Evolutionary conservation across 2,797 vertebrate species (phyloP).

Genomic region (Hyperoplus immaculatus): DNA sequence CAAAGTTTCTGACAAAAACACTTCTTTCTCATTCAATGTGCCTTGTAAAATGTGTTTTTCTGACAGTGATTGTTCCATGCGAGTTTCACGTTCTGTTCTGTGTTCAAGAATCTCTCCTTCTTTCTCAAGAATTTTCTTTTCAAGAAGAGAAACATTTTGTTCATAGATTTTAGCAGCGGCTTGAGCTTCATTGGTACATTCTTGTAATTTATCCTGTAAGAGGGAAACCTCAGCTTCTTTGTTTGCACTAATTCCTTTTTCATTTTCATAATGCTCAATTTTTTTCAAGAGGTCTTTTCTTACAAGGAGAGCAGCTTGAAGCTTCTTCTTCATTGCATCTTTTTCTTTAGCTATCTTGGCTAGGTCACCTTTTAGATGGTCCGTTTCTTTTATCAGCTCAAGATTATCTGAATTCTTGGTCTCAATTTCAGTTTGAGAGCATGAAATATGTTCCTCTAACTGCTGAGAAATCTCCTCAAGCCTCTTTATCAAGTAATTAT

Average conservation of each 20-base stretch:
- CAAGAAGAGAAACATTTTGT: slow-evolving; percentile 72
- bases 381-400: slow-evolving; percentile 77
- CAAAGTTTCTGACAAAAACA: slow-evolving; percentile 68
- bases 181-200: slow-evolving; percentile 73
- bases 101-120: slow-evolving; percentile 75
- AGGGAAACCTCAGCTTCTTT: slow-evolving; percentile 71
- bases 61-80: slow-evolving; percentile 65
- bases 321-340: slow-evolving; percentile 89
- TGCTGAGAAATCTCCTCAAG: slow-evolving; percentile 70
- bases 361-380: slow-evolving; percentile 76
- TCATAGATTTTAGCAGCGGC: slow-evolving; percentile 67
- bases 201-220: slow-evolving; percentile 76
- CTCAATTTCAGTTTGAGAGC: slow-evolving; percentile 63
- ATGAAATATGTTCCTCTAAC: slow-evolving; percentile 75
- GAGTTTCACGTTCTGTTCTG: slow-evolving; percentile 60
- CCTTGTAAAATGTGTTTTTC: slow-evolving; percentile 66
- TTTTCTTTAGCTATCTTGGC: slow-evolving; percentile 86
- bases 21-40: slow-evolving; percentile 80
- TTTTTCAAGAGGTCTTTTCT: slow-evolving; percentile 90
- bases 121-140: slow-evolving; percentile 81
- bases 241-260: slow-evolving; percentile 73
- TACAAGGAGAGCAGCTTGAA: slow-evolving; percentile 88
- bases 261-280: slow-evolving; percentile 84
- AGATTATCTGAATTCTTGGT: slow-evolving; percentile 71
- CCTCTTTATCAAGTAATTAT: slow-evolving; percentile 57